Percentiles rank a stretch among this genome's conserved stretches.
Conservation (phyloP, 2,888 invertebrate species). For the Seladonia tumulorum region DNA sequence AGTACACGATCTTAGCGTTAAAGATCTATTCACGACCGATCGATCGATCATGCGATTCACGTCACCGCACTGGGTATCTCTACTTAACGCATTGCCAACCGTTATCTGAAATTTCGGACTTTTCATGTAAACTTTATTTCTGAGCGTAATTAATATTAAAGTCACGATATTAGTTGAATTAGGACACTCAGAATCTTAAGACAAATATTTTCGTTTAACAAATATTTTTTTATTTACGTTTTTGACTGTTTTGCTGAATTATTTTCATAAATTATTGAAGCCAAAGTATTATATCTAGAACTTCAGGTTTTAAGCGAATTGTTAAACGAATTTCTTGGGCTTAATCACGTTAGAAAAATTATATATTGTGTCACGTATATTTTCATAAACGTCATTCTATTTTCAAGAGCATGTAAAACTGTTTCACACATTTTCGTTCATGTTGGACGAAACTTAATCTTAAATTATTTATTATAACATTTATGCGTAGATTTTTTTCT, state of each 20-base stretch:
- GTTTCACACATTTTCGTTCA: neutral
- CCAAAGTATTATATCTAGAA: neutral
- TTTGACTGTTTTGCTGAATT: neutral
- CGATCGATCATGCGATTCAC: conserved; percentile 49
- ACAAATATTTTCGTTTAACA: too few species aligned
- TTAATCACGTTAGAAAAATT: too few species aligned
- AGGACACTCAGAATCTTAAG: too few species aligned
- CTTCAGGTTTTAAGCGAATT: too few species aligned
- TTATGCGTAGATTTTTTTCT: neutral
- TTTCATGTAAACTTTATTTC: neutral
- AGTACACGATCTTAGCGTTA: conserved; percentile 52
- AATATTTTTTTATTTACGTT: too few species aligned
- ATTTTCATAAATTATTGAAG: neutral
- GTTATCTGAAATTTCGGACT: neutral
- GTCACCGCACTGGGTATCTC: conserved; percentile 41
- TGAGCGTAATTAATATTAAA: neutral
- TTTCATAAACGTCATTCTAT: neutral
- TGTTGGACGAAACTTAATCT: neutral
- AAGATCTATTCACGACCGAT: conserved; percentile 35
- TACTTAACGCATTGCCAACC: conserved; percentile 22
- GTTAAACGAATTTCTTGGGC: too few species aligned
- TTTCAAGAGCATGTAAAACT: neutral
- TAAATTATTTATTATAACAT: neutral
- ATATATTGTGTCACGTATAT: neutral
- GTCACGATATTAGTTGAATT: too few species aligned